phyloP scores from a whole-genome alignment of 1,140 invertebrate genomes.

The Neocloeon triangulifer region DNA sequence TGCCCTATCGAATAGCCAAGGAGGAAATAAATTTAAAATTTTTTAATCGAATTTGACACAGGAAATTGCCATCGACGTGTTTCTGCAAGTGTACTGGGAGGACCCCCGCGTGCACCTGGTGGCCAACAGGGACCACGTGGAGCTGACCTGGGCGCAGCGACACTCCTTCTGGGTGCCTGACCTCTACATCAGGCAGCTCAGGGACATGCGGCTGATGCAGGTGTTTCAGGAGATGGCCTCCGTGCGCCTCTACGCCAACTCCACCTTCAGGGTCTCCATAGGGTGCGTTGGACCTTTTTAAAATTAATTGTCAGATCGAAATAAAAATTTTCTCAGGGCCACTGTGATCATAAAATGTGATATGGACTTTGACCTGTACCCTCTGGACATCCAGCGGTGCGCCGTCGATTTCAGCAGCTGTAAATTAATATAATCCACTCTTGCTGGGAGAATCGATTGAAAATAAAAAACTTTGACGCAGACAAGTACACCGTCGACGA shows the following conservation, averaged over 20 bases:
- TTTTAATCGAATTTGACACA: no score
- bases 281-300: conserved; percentile 21
- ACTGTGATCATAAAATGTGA: conserved; percentile 34
- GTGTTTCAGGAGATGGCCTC: conserved; percentile 32
- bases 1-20: background rate
- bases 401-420: conserved; percentile 33
- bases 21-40: background rate
- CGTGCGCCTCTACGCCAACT: conserved; percentile 26
- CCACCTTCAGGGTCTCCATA: conserved; percentile 29
- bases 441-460: background rate
- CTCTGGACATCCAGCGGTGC: conserved; percentile 31
- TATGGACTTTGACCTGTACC: conserved; percentile 34
- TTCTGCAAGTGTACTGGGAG: conserved; percentile 32
- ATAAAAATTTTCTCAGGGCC: conserved; percentile 29
- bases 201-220: conserved; percentile 28
- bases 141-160: conserved; percentile 14
- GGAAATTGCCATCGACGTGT: conserved; percentile 33
- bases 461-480: conserved; percentile 10
- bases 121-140: conserved; percentile 14
- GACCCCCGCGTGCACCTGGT: conserved; percentile 22
- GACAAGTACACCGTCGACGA: conserved; percentile 30
- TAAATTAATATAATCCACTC: conserved; percentile 20
- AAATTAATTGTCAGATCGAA: no score
- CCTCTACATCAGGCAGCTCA: conserved; percentile 31
- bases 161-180: conserved; percentile 24